phyloP scores from a whole-genome alignment of 2,797 vertebrate genomes.

The Spondyliosoma cantharus region DNA sequence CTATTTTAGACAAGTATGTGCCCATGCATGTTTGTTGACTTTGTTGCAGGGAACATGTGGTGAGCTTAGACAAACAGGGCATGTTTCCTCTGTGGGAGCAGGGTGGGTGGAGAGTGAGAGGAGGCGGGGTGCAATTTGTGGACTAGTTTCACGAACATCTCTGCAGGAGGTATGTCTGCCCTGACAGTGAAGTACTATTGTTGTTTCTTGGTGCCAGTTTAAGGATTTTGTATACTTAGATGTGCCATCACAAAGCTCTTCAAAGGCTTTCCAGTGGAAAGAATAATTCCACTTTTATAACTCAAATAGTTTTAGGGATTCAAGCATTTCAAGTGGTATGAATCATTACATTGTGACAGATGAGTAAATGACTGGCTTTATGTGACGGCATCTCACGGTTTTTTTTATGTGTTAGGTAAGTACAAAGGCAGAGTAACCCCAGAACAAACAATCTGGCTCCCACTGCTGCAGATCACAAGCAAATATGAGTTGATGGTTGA shows the following conservation, averaged over 20 bases:
- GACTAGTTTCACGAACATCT: slow-evolving; percentile 67
- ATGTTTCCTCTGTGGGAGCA: slow-evolving; percentile 72
- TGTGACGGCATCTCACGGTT: slow-evolving; percentile 35
- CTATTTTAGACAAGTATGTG: slow-evolving; percentile 72
- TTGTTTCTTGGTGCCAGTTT: slow-evolving; percentile 60
- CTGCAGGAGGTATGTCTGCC: slow-evolving; percentile 64
- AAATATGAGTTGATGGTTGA: slow-evolving; percentile 47
- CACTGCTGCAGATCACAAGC: slow-evolving; percentile 32
- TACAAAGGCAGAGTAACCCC: slow-evolving; percentile 47
- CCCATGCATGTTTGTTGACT: slow-evolving; percentile 80
- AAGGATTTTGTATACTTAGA: slow-evolving; percentile 52
- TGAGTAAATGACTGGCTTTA: slow-evolving; percentile 35
- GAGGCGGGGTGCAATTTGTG: slow-evolving; percentile 51
- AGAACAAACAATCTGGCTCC: slow-evolving; percentile 58
- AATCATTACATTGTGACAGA: slow-evolving; percentile 49
- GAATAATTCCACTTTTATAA: slow-evolving; percentile 47
- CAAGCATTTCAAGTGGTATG: slow-evolving; percentile 41
- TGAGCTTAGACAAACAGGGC: slow-evolving; percentile 76
- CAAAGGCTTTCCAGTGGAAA: slow-evolving; percentile 50
- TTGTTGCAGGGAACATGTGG: slow-evolving; percentile 74
- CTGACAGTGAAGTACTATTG: slow-evolving; percentile 53
- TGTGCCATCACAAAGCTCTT: slow-evolving; percentile 28
- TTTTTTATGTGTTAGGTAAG: slow-evolving; percentile 47
- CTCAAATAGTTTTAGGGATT: slow-evolving; percentile 32
- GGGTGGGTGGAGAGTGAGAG: slow-evolving; percentile 51